Percentiles rank a stretch among this genome's conserved stretches.
phyloP scores from a whole-genome alignment of 1,140 invertebrate genomes.

The Trachymyrmex septentrionalis region DNA sequence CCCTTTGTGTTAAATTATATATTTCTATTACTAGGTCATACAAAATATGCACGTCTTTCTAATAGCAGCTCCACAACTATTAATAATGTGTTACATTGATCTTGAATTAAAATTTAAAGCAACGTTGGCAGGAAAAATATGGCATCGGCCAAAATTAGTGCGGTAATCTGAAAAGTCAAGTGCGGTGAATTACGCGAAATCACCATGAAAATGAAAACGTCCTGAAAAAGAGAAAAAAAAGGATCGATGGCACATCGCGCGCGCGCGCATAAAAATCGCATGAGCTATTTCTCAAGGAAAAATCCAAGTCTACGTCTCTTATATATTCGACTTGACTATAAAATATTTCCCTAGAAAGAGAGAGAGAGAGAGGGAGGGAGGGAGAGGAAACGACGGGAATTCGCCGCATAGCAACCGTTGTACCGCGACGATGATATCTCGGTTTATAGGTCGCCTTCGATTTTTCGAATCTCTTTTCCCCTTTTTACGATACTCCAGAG shows the following conservation, averaged over 20 bases:
- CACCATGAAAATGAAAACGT: slow-evolving; percentile 7
- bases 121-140: background rate
- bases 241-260: background rate
- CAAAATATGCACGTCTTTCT: background rate
- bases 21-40: slow-evolving; percentile 9
- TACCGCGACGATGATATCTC: slow-evolving; percentile 42
- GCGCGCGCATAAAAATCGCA: background rate
- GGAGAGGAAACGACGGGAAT: background rate
- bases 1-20: slow-evolving; percentile 1
- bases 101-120: slow-evolving; percentile 2
- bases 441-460: slow-evolving; percentile 70
- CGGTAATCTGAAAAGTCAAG: background rate
- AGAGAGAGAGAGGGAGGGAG: no score
- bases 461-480: slow-evolving; percentile 21
- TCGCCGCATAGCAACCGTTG: background rate
- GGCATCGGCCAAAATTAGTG: background rate
- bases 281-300: background rate
- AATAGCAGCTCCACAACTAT: no score
- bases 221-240: background rate
- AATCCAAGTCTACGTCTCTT: background rate
- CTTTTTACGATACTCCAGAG: slow-evolving; percentile 54
- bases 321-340: slow-evolving; percentile 2
- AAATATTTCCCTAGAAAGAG: slow-evolving; percentile 24
- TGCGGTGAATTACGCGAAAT: background rate
- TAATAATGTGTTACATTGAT: background rate